A percentile compares a stretch with the other conserved stretches of the same genome.
These are phyloP conservation scores for Matsumyia berberina DNA, from an alignment of 2,888 invertebrate species.

Conservation along the genomic window DNA sequence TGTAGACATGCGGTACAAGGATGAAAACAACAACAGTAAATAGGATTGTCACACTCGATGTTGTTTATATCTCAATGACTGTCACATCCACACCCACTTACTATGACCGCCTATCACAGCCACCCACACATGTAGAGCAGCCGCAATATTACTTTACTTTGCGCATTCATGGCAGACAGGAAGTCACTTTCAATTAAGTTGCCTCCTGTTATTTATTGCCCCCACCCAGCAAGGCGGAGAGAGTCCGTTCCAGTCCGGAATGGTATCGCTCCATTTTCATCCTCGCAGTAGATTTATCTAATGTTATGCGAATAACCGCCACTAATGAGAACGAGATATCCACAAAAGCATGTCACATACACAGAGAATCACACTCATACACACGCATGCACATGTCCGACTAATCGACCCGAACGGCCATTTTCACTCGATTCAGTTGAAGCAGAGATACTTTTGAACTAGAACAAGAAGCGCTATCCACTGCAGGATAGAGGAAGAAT, in stretches of 20 bases:
- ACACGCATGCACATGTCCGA: constrained; percentile 11
- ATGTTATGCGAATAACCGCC: constrained; percentile 45
- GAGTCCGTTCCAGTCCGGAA: constrained; percentile 15
- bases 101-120: constrained; percentile 1
- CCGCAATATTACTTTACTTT: constrained; percentile 17
- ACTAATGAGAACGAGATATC: constrained; percentile 46
- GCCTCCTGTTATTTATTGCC: constrained; percentile 60
- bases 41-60: constrained; percentile 29
- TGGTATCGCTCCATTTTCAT: constrained; percentile 17
- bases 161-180: constrained; percentile 46
- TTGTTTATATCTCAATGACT: constrained; percentile 40
- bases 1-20: not conserved
- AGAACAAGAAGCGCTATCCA: constrained; percentile 35
- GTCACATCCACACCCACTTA: constrained; percentile 25
- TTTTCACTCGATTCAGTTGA: constrained; percentile 25
- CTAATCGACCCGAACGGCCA: constrained; percentile 45
- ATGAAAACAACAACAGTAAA: constrained; percentile 9
- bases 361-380: constrained; percentile 4
- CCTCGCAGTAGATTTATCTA: constrained; percentile 22
- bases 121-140: constrained; percentile 22
- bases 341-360: constrained; percentile 38
- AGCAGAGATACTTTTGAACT: constrained; percentile 24
- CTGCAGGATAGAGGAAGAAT: constrained; percentile 38
- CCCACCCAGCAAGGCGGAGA: constrained; percentile 7
- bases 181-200: constrained; percentile 63